A percentile compares a stretch with the other conserved stretches of the same genome.
Evolutionary conservation across 2,797 vertebrate species (phyloP).

Genomic region (Echeneis naucrates): DNA sequence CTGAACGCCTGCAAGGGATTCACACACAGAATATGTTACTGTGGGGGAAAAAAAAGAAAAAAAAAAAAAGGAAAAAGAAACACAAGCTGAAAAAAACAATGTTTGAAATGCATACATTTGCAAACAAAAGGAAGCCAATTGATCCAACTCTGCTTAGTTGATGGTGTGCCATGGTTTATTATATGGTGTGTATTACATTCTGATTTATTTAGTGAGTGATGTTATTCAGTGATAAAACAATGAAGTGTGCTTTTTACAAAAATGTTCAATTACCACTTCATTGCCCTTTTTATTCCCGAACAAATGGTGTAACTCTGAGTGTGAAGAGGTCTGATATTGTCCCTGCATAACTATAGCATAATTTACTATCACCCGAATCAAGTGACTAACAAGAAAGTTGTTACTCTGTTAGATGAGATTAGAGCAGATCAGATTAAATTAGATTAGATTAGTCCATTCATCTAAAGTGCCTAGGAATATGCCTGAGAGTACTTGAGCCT

Average conservation of each 20-base stretch:
- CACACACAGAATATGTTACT: neutral
- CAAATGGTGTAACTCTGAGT: neutral
- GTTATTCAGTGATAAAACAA: neutral
- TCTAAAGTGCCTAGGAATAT: conserved; percentile 49
- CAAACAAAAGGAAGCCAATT: neutral
- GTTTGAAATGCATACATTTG: neutral
- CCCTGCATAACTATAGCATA: conserved; percentile 23
- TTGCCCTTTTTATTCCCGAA: neutral
- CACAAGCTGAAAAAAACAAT: neutral
- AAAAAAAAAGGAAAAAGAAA: too few species aligned
- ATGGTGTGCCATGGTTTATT: neutral
- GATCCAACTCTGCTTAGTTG: neutral
- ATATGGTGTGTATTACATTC: conserved; percentile 6
- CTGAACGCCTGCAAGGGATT: neutral
- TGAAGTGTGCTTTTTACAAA: neutral
- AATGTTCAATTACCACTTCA: neutral
- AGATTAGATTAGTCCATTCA: conserved; percentile 46
- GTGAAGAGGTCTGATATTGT: conserved; percentile 23
- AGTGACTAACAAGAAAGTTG: conserved; percentile 48
- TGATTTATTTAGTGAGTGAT: neutral
- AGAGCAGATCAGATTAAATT: conserved; percentile 50
- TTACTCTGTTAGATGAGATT: conserved; percentile 51
- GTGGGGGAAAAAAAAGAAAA: too few species aligned
- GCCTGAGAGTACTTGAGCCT: conserved; percentile 47
- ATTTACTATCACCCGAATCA: conserved; percentile 45